Evolutionary conservation across 2,113 vertebrate species (phyloP), one percentile per base, ranked within the genome.

Genomic region (Aramus guarauna): DNA sequence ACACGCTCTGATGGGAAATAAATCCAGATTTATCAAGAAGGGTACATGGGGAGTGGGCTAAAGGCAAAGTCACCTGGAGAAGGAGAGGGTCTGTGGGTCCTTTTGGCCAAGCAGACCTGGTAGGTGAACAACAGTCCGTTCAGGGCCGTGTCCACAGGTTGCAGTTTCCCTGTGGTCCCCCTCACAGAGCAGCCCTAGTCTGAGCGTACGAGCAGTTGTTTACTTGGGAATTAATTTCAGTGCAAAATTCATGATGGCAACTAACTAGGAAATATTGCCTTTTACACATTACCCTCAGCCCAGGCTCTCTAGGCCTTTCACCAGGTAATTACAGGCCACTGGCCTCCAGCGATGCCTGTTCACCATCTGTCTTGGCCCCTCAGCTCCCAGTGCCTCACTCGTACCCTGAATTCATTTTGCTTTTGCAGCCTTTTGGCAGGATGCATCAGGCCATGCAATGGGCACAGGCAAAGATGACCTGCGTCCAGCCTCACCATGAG

Each of bases 131-230:
- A 7, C 22, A 45, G 37, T 20, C 0, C 0, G 26, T 20, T 36
- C 20, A 13, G 52, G 63, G 15, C 6, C 7, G 36, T 27, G 30
- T 29, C 39, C 0, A 3, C 48, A 12, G 41, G 30, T 36, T 0
- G 0, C 58, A 39, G 15, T 50, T 43, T 45, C 66, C 72, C 60
- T 16, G 4, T 0, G 0, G 8, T 21, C 59, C 23, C 2, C 4
- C 27, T 2, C 39, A 3, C 22, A 23, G 23, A 78, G 45, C 39
- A 36, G 24, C n/a, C 50, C 9, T 1, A 0, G 9, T 30, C 30
- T 36, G 5, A 66, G 50, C 2, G 0, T 21, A 21, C 0, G 1
- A 71, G n/a, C 24, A 37, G 45, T 22, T 52, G 9, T 41, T 71
- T 34, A 24, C 22, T 13, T 27, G 24, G 32, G 43, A 58, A 21